phyloP scores from a whole-genome alignment of 2,113 vertebrate genomes.

The Machaerirhynchus nigripectus region DNA sequence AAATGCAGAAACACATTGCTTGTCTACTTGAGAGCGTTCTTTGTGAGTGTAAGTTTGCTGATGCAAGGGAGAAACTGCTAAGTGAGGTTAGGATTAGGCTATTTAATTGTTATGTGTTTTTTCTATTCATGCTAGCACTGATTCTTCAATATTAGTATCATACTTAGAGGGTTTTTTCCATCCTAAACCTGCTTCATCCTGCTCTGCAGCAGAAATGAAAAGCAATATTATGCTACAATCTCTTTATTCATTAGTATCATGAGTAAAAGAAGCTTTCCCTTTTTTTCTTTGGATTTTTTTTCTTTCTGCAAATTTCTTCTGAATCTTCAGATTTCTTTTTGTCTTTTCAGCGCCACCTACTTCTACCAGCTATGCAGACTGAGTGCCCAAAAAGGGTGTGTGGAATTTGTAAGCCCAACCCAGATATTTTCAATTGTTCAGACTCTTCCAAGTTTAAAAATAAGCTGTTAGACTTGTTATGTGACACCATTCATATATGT shows the following conservation, averaged over 20 bases:
- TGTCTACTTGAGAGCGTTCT: neutral
- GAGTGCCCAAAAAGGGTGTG: neutral
- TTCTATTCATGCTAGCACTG: neutral
- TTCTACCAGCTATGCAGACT: neutral
- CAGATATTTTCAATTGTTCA: slow-evolving; percentile 46
- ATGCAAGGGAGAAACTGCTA: neutral
- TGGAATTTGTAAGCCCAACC: slow-evolving; percentile 29
- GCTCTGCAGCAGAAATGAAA: neutral
- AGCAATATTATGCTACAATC: neutral
- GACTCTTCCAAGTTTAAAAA: slow-evolving; percentile 45
- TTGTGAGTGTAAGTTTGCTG: neutral
- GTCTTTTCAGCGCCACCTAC: neutral
- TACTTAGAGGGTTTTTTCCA: neutral
- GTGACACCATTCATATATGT: neutral
- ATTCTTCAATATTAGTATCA: neutral
- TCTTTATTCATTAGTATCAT: neutral
- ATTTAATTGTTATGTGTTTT: neutral
- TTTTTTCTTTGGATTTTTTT: neutral
- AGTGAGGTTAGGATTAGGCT: neutral
- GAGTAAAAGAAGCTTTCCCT: neutral
- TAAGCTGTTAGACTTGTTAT: neutral
- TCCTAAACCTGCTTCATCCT: neutral
- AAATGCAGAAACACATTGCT: neutral
- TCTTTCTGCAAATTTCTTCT: neutral
- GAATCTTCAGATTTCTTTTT: neutral